Conservation (phyloP, 1,140 invertebrate genomes). For the Heterodera schachtii region DNA sequence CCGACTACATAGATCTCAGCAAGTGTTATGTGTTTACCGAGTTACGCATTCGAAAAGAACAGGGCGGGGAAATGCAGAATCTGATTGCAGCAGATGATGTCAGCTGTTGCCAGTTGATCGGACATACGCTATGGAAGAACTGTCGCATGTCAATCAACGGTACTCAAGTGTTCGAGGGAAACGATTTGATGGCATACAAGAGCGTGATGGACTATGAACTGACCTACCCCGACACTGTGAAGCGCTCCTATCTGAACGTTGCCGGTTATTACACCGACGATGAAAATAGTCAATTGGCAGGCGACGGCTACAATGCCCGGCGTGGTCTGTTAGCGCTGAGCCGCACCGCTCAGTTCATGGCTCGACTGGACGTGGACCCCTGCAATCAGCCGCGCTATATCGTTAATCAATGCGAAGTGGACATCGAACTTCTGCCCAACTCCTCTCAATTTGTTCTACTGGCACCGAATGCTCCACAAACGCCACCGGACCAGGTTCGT, state of each 20-base stretch:
- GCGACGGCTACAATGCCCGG: background rate
- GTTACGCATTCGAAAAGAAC: constrained; percentile 11
- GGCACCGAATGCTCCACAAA: background rate
- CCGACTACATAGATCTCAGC: constrained; percentile 14
- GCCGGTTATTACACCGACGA: constrained; percentile 8
- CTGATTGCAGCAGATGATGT: constrained; percentile 10
- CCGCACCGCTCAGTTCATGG: constrained; percentile 12
- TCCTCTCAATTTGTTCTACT: constrained; percentile 1
- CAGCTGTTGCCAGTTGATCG: constrained; percentile 6
- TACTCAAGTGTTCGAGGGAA: constrained; percentile 12
- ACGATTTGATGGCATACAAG: constrained; percentile 21
- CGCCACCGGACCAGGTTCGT: background rate
- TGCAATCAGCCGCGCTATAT: constrained; percentile 17
- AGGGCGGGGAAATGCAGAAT: constrained; percentile 9
- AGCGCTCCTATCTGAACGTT: constrained; percentile 16
- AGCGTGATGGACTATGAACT: constrained; percentile 20
- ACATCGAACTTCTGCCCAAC: constrained; percentile 17
- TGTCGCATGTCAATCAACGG: constrained; percentile 20
- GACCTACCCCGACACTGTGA: constrained; percentile 11
- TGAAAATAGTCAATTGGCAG: background rate
- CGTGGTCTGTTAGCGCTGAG: background rate
- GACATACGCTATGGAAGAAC: constrained; percentile 16
- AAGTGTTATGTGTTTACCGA: constrained; percentile 23
- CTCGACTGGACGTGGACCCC: constrained; percentile 16
- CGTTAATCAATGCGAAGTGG: constrained; percentile 19